Evolutionary conservation across 2,797 vertebrate species (phyloP).

Genomic region (Loriculus beryllinus): DNA sequence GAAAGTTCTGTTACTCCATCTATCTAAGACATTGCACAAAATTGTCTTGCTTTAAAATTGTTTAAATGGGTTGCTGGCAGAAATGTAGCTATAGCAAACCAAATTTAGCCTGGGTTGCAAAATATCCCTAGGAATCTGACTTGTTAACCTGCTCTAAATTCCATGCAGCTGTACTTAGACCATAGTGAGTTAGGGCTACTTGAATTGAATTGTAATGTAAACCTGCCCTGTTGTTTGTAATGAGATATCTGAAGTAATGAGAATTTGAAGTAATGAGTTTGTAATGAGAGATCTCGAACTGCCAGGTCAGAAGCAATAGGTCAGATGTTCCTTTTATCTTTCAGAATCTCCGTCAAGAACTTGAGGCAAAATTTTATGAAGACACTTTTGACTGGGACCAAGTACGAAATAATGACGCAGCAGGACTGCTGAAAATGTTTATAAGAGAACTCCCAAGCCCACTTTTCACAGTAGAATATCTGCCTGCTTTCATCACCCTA

Average conservation of each 20-base stretch:
- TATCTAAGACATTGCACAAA: not conserved
- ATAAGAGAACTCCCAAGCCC: conserved; percentile 91
- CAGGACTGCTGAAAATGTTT: conserved; percentile 92
- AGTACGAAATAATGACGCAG: conserved; percentile 90
- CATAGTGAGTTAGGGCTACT: not conserved
- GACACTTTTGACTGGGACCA: conserved; percentile 91
- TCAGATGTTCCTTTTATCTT: conserved; percentile 27
- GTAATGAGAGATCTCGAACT: not conserved
- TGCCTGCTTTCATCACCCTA: conserved; percentile 86
- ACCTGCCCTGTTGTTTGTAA: not conserved
- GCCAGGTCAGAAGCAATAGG: not conserved
- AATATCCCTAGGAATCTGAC: not conserved
- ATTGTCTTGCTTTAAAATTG: not conserved
- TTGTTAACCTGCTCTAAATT: not conserved
- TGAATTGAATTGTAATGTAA: not conserved
- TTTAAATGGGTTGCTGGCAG: not conserved
- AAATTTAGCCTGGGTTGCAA: not conserved
- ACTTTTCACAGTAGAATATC: conserved; percentile 88
- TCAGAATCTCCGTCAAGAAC: conserved; percentile 87
- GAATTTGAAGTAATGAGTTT: no score
- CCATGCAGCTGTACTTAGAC: accelerated
- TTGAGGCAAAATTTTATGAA: conserved; percentile 84
- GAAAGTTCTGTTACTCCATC: not conserved
- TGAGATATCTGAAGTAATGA: not conserved
- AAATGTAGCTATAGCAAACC: not conserved